Percentiles rank a stretch among this genome's conserved stretches.
These are phyloP conservation scores for Sinodicranocentrus sp. DNA, from an alignment of 2,888 invertebrate genomes.

Conservation along the genomic window DNA sequence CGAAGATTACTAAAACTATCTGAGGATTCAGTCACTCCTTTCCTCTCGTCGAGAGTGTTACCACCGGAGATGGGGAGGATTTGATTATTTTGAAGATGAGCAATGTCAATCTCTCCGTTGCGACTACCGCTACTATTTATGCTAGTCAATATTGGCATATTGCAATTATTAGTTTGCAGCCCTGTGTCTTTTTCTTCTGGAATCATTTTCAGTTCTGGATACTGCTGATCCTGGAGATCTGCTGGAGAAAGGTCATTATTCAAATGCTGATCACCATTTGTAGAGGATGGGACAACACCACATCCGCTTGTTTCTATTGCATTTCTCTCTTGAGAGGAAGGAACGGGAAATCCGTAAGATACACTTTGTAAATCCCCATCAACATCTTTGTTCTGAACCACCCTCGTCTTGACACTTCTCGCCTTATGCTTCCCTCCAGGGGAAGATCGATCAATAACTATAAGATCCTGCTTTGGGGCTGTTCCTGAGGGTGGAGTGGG, in stretches of 20 bases:
- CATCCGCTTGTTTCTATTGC: constrained; percentile 10
- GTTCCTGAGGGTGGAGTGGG: background rate
- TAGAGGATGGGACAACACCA: constrained; percentile 24
- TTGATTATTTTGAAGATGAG: constrained; percentile 21
- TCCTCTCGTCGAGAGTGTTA: background rate
- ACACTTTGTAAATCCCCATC: constrained; percentile 7
- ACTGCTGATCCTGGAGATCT: constrained; percentile 9
- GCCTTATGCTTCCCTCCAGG: constrained; percentile 38
- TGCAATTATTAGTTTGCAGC: background rate
- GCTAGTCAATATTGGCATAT: background rate
- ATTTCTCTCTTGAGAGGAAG: too few species aligned
- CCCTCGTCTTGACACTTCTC: constrained; percentile 28
- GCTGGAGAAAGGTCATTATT: background rate
- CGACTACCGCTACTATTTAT: constrained; percentile 19
- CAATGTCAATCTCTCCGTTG: constrained; percentile 40
- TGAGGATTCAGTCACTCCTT: constrained; percentile 18
- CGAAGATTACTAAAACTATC: constrained; percentile 17
- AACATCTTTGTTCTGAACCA: constrained; percentile 32
- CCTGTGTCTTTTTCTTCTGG: constrained; percentile 61
- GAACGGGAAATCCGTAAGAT: background rate
- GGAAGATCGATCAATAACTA: constrained; percentile 39
- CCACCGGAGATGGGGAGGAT: background rate
- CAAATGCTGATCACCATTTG: constrained; percentile 4
- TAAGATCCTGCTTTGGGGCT: constrained; percentile 27
- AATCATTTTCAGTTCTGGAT: constrained; percentile 46